Base-by-base conservation (phyloP, 2,888 invertebrate genomes). In the Clepsis dumicolana region DNA sequence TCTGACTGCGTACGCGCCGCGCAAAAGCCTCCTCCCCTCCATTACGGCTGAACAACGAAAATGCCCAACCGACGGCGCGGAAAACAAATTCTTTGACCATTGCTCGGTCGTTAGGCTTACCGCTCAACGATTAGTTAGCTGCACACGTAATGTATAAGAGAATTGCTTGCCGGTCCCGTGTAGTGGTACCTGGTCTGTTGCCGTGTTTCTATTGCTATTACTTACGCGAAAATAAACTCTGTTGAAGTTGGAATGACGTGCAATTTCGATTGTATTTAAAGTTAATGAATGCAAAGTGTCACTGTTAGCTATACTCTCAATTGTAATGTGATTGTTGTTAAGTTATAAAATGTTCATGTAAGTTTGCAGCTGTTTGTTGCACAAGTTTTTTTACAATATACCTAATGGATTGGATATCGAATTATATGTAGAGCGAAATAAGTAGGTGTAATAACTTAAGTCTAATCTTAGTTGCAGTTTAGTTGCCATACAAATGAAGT, bases 11-110 rank as follows among this genome's bases (percentile, higher is more conserved):
- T 71, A 64, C 25, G 62, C 87, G 86, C 82, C 29, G 61, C 87
- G 85, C 82, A 67, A 77, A 77, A 86, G 82, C 86, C 87, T 77
- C 70, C 73, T 82, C 87, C 87, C 87, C 88, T 76, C 86, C 54
- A 67, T 56, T 35, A 57, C 27, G 56, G 24, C 38, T 5, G 16
- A 16, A 14, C 38, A 4, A 12, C n/a, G n/a, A n/a, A n/a, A 38
- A 38, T n/a, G 38, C n/a, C 4, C 38, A 38, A 12, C n/a, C 3
- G 4, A 38, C 4, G 38, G 14, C 16, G n/a, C 18, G 18, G 18
- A 8, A 18, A 8, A 5, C 18, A 44, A 5, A 8, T n/a, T 44
- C 8, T 7, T 8, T 44, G 8, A 16, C 8, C 44, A 44, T 44
- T 44, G 8, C 44, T 16, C 7, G 8, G 16, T 16, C 2, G 7